Conservation (phyloP, 2,888 invertebrate genomes). For the Hirtodrosophila alboralis region DNA sequence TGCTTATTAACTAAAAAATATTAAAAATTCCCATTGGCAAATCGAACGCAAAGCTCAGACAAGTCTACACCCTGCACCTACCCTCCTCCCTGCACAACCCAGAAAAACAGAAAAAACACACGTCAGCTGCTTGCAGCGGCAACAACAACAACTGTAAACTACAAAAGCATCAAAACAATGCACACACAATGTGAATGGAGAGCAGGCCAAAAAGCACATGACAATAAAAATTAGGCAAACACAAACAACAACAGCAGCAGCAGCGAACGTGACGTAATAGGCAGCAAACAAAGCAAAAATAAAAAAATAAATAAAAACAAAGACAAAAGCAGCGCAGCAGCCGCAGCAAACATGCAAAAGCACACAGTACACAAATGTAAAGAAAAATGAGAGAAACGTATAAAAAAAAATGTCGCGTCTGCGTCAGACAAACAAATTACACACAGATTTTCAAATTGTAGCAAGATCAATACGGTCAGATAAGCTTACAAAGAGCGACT, state of each 20-base stretch:
- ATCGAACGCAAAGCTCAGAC: not conserved
- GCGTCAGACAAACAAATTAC: slow-evolving; percentile 65
- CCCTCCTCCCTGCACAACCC: not conserved
- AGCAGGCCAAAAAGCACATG: slow-evolving; percentile 20
- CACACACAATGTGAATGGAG: slow-evolving; percentile 21
- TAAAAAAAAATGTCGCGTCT: slow-evolving; percentile 39
- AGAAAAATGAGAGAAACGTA: slow-evolving; percentile 7
- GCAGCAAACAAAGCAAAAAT: slow-evolving; percentile 40
- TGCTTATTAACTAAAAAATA: not conserved
- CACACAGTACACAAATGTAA: slow-evolving; percentile 9
- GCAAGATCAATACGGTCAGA: slow-evolving; percentile 67
- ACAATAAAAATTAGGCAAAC: slow-evolving; percentile 20
- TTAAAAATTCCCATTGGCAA: not conserved
- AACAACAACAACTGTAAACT: not conserved
- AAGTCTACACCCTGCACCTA: slow-evolving; percentile 1
- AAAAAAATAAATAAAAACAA: slow-evolving; percentile 17
- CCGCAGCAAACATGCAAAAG: slow-evolving; percentile 22
- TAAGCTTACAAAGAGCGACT: slow-evolving; percentile 37
- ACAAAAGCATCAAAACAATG: slow-evolving; percentile 22
- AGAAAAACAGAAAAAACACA: slow-evolving; percentile 1
- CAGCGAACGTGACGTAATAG: slow-evolving; percentile 66
- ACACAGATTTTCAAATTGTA: slow-evolving; percentile 63
- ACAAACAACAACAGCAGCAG: slow-evolving; percentile 20
- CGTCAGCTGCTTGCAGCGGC: not conserved
- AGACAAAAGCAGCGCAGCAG: slow-evolving; percentile 18